Conservation (phyloP, 2,113 vertebrate genomes). For the Antigone vipio region DNA sequence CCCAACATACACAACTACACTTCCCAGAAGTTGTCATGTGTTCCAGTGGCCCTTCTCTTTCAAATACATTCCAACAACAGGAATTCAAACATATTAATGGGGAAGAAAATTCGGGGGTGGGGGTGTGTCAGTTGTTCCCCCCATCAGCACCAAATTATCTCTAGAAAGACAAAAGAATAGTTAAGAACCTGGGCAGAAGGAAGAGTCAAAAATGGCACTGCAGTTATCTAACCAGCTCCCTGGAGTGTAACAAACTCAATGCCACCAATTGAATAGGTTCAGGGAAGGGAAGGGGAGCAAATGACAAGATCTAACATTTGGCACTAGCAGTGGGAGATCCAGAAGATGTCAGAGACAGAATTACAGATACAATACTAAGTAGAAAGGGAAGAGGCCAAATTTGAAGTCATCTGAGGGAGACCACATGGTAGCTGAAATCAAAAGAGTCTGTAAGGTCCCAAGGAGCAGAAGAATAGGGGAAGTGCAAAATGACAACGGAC, state of each 20-base stretch:
- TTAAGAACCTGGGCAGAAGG: background rate
- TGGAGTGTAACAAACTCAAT: background rate
- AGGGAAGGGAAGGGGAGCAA: background rate
- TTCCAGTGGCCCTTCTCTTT: background rate
- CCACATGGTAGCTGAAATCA: background rate
- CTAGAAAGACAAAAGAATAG: background rate
- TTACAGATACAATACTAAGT: background rate
- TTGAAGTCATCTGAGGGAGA: background rate
- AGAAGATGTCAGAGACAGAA: background rate
- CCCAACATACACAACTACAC: background rate
- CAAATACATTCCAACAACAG: background rate
- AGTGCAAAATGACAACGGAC: background rate
- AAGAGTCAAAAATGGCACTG: background rate
- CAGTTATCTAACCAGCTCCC: background rate
- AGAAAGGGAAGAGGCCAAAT: background rate
- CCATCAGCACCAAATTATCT: background rate
- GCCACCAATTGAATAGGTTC: background rate
- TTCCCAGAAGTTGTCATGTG: background rate
- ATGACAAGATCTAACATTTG: background rate
- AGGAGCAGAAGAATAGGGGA: background rate
- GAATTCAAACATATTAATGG: background rate
- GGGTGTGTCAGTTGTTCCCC: background rate
- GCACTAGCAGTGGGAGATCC: background rate
- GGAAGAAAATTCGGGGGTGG: background rate
- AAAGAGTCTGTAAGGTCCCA: background rate